phyloP scores from a whole-genome alignment of 2,113 vertebrate genomes.

The Archocentrus centrarchus region DNA sequence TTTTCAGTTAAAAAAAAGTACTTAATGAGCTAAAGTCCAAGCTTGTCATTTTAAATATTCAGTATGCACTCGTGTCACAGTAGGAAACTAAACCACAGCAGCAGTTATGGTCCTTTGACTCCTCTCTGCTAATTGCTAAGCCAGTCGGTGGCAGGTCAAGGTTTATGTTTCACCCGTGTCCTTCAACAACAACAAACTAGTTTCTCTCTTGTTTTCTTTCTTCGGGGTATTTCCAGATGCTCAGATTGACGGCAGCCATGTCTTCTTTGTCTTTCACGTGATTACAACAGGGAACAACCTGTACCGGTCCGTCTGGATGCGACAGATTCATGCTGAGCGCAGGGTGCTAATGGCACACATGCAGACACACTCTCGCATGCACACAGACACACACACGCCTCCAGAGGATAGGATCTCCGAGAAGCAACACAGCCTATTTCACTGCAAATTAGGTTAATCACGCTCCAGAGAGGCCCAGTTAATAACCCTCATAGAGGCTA shows the following conservation, averaged over 20 bases:
- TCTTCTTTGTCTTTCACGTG: slow-evolving; percentile 23
- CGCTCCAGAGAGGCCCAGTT: slow-evolving; percentile 73
- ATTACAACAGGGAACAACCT: slow-evolving; percentile 61
- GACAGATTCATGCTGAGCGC: slow-evolving; percentile 58
- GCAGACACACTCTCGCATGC: slow-evolving; percentile 1
- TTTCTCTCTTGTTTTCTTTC: background rate
- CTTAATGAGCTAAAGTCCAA: background rate
- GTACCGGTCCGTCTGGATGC: slow-evolving; percentile 57
- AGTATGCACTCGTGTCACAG: background rate
- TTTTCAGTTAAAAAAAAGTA: background rate
- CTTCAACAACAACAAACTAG: background rate
- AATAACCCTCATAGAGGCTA: slow-evolving; percentile 75
- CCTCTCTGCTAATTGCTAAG: slow-evolving; percentile 2
- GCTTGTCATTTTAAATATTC: slow-evolving; percentile 2
- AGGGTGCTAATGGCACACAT: slow-evolving; percentile 49
- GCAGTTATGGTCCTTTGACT: background rate
- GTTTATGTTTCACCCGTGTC: background rate
- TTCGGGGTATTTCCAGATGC: background rate
- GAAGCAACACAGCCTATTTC: slow-evolving; percentile 77
- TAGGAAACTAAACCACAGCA: background rate
- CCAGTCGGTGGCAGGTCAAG: background rate
- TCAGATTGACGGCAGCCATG: slow-evolving; percentile 12
- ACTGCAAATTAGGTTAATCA: slow-evolving; percentile 79
- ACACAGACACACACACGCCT: slow-evolving; percentile 36
- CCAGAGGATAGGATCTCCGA: slow-evolving; percentile 63